A percentile compares a stretch with the other conserved stretches of the same genome.
Conservation (phyloP, 2,888 invertebrate genomes). For the Leptinotarsa rubiginosa region DNA sequence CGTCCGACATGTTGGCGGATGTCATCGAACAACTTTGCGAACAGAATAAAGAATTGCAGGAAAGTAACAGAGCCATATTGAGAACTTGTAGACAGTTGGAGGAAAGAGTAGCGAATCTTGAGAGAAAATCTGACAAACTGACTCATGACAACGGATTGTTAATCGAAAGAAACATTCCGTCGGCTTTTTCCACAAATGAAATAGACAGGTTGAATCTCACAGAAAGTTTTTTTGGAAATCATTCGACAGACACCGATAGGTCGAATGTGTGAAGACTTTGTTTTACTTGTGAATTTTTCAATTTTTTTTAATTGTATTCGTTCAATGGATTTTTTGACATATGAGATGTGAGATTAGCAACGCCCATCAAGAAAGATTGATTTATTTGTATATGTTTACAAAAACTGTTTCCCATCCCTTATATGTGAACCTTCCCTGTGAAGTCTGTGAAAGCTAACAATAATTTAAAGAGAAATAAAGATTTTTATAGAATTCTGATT, state of each 20-base stretch:
- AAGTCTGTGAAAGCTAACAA: too few species aligned
- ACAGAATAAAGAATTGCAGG: background rate
- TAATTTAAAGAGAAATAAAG: too few species aligned
- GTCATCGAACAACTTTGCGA: conserved; percentile 1
- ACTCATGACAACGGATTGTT: background rate
- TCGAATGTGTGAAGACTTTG: background rate
- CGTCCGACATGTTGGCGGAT: conserved; percentile 1
- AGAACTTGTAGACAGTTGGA: background rate
- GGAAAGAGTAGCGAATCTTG: conserved; percentile 10
- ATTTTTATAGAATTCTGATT: too few species aligned
- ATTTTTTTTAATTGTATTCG: too few species aligned
- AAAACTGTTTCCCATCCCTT: too few species aligned
- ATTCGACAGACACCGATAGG: background rate
- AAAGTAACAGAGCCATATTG: conserved; percentile 12
- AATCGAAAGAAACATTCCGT: background rate
- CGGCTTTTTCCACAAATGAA: background rate
- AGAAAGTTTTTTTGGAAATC: background rate
- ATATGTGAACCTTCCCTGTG: too few species aligned
- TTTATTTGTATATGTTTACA: too few species aligned
- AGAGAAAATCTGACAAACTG: background rate
- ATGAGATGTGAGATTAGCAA: too few species aligned
- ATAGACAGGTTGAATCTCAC: background rate
- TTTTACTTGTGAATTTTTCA: background rate
- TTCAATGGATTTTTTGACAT: too few species aligned
- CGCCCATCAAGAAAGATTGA: too few species aligned